Conservation (phyloP, 2,113 vertebrate genomes). For the Heteronetta atricapilla region DNA sequence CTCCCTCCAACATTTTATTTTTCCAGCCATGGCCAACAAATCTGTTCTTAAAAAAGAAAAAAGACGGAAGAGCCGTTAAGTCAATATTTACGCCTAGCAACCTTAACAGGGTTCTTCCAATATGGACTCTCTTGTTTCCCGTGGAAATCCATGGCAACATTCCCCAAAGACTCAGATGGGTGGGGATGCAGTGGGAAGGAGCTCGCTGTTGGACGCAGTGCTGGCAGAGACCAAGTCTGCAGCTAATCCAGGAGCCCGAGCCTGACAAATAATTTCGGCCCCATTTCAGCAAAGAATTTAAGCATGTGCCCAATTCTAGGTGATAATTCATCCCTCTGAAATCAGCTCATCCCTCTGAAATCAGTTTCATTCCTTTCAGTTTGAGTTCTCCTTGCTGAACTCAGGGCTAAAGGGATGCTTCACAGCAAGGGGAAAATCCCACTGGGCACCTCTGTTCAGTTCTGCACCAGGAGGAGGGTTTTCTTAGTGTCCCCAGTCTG, state of each 20-base stretch:
- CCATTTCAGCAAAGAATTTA: neutral
- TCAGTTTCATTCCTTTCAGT: neutral
- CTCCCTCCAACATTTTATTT: conserved; percentile 57
- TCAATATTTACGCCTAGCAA: conserved; percentile 72
- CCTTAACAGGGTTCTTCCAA: conserved; percentile 64
- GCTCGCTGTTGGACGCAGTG: neutral
- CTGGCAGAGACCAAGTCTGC: neutral
- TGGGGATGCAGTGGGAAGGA: conserved; percentile 30
- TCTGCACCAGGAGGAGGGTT: neutral
- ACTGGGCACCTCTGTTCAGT: neutral
- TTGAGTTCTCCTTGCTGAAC: neutral
- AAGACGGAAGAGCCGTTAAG: conserved; percentile 64
- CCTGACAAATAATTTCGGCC: neutral
- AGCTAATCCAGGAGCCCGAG: neutral
- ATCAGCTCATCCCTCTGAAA: neutral
- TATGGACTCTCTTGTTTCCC: conserved; percentile 54
- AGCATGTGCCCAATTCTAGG: neutral
- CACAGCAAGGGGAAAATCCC: neutral
- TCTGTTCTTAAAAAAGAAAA: conserved; percentile 71
- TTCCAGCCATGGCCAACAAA: conserved; percentile 62
- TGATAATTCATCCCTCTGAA: neutral
- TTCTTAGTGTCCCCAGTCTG: neutral
- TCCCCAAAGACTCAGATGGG: neutral
- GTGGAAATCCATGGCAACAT: conserved; percentile 65
- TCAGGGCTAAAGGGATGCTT: neutral